A percentile compares a stretch with the other conserved stretches of the same genome.
These are phyloP conservation scores for Drosophila dunni DNA, from an alignment of 1,140 invertebrate genomes.

Conservation along the genomic window DNA sequence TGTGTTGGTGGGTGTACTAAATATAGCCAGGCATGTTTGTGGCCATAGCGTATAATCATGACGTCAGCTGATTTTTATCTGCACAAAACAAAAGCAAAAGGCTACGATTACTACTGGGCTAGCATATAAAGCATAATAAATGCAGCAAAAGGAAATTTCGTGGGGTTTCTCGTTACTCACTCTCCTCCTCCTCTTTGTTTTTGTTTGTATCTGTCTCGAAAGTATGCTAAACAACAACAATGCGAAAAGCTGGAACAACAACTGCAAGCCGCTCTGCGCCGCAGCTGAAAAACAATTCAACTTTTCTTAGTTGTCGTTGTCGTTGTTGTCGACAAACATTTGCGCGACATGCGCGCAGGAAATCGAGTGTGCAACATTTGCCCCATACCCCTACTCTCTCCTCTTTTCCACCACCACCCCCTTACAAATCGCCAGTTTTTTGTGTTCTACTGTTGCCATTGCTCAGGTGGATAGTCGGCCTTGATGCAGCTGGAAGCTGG, in stretches of 20 bases:
- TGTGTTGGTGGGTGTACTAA: constrained; percentile 41
- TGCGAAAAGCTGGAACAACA: constrained; percentile 6
- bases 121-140: constrained; percentile 35
- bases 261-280: constrained; percentile 19
- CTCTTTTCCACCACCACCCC: not conserved
- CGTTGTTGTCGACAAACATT: constrained; percentile 67
- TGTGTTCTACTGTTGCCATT: constrained; percentile 10
- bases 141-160: constrained; percentile 48
- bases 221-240: constrained; percentile 47
- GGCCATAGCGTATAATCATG: constrained; percentile 54
- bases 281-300: constrained; percentile 66
- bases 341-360: constrained; percentile 78
- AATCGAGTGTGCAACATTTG: constrained; percentile 80
- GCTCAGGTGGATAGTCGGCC: constrained; percentile 64
- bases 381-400: constrained; percentile 7
- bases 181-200: not conserved
- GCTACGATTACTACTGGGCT: constrained; percentile 30
- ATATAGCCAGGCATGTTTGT: constrained; percentile 59
- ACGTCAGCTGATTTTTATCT: constrained; percentile 72
- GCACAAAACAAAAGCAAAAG: constrained; percentile 26
- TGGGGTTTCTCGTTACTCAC: constrained; percentile 18
- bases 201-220: constrained; percentile 25
- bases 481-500: constrained; percentile 39
- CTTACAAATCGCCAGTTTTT: not conserved
- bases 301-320: constrained; percentile 51